Evolutionary conservation across 2,113 vertebrate genomes (phyloP).

Genomic region (Gavia stellata): DNA sequence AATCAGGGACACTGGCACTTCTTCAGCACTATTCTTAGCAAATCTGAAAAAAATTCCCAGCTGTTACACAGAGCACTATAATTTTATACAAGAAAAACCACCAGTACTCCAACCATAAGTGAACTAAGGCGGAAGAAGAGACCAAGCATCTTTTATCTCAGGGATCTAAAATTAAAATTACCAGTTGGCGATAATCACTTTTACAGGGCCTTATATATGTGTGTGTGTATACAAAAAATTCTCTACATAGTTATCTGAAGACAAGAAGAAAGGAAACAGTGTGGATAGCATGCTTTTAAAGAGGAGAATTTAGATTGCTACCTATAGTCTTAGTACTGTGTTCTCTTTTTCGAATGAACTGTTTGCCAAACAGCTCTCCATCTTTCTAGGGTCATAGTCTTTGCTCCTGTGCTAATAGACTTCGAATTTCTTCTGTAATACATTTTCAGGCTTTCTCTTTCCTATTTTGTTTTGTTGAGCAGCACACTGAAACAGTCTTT

Average conservation of each 20-base stretch:
- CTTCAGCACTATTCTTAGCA: not conserved
- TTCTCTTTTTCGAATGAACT: not conserved
- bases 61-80: not conserved
- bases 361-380: not conserved
- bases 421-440: not conserved
- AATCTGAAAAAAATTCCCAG: not conserved
- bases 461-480: not conserved
- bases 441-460: not conserved
- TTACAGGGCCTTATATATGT: not conserved
- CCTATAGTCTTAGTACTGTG: not conserved
- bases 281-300: not conserved
- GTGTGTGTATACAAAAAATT: not conserved
- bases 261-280: not conserved
- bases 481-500: not conserved
- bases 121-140: not conserved
- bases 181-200: not conserved
- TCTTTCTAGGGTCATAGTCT: not conserved
- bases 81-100: not conserved
- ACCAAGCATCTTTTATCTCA: not conserved
- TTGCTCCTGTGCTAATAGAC: not conserved
- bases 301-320: not conserved
- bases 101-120: not conserved
- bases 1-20: not conserved
- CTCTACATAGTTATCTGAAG: not conserved
- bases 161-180: not conserved